These are phyloP conservation scores for Gallirallus australis DNA, from an alignment of 2,797 vertebrate genomes.

Conservation along the genomic window DNA sequence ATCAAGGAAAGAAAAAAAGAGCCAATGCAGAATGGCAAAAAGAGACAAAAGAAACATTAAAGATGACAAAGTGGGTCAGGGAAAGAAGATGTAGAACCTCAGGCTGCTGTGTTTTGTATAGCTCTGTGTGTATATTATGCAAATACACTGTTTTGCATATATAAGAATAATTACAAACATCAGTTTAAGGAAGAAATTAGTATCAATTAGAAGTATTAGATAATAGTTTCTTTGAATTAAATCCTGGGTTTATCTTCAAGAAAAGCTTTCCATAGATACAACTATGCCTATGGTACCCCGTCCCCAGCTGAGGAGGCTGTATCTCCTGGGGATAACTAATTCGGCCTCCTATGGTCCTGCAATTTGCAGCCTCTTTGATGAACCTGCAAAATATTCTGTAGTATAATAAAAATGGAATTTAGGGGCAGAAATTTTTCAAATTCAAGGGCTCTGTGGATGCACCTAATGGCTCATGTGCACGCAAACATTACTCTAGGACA, in stretches of 20 bases:
- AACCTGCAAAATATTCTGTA: not conserved
- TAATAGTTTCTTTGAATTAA: not conserved
- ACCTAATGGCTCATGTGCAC: not conserved
- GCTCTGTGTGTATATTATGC: not conserved
- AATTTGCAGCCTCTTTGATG: not conserved
- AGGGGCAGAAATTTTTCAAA: not conserved
- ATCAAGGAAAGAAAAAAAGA: not conserved
- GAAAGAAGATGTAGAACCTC: conserved; percentile 5
- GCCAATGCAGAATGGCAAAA: not conserved
- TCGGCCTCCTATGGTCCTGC: not conserved
- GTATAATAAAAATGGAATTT: not conserved
- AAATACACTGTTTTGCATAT: not conserved
- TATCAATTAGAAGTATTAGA: not conserved
- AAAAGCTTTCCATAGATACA: not conserved
- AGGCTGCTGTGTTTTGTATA: not conserved
- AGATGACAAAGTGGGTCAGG: not conserved
- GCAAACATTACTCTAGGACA: not conserved
- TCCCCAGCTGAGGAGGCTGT: not conserved
- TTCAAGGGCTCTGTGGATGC: not conserved
- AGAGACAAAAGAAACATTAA: not conserved
- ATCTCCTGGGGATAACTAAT: not conserved
- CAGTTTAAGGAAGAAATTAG: not conserved
- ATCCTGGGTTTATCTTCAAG: not conserved
- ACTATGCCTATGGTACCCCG: not conserved
- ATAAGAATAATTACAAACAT: not conserved